A percentile compares a stretch with the other conserved stretches of the same genome.
phyloP scores from a whole-genome alignment of 2,113 vertebrate genomes.

The Tachycineta bicolor region DNA sequence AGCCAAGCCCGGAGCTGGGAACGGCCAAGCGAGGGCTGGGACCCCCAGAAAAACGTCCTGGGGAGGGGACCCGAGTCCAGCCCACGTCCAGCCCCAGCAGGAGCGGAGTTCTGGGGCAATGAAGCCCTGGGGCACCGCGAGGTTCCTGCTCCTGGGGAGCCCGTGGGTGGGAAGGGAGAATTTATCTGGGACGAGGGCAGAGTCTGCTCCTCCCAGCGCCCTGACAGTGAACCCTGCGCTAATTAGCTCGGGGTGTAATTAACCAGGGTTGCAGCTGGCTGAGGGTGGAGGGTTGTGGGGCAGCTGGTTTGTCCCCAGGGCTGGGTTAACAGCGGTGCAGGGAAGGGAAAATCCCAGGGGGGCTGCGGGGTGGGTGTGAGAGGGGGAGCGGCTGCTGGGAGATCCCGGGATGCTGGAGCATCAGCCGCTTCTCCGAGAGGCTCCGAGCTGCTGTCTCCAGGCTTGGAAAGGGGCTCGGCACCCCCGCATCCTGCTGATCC shows the following conservation, averaged over 20 bases:
- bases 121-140: rapidly evolving
- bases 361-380: rapidly evolving
- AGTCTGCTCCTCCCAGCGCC: background rate
- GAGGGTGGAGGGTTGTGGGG: background rate
- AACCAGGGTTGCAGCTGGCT: background rate
- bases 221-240: background rate
- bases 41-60: rapidly evolving
- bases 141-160: background rate
- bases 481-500: background rate
- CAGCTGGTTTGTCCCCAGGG: background rate
- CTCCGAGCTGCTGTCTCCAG: no score
- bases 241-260: background rate
- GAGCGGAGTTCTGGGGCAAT: rapidly evolving
- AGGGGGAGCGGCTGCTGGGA: rapidly evolving
- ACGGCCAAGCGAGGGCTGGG: rapidly evolving
- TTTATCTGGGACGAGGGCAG: background rate
- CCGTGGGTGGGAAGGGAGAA: rapidly evolving
- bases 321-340: background rate
- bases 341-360: background rate
- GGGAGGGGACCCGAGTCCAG: rapidly evolving
- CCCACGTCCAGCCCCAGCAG: rapidly evolving
- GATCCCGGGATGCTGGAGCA: rapidly evolving
- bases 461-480: rapidly evolving
- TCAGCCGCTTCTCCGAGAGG: rapidly evolving
- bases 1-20: background rate